Percentiles rank a stretch among this genome's conserved stretches.
Conservation (phyloP, 2,113 vertebrate genomes). For the Diglossa brunneiventris region DNA sequence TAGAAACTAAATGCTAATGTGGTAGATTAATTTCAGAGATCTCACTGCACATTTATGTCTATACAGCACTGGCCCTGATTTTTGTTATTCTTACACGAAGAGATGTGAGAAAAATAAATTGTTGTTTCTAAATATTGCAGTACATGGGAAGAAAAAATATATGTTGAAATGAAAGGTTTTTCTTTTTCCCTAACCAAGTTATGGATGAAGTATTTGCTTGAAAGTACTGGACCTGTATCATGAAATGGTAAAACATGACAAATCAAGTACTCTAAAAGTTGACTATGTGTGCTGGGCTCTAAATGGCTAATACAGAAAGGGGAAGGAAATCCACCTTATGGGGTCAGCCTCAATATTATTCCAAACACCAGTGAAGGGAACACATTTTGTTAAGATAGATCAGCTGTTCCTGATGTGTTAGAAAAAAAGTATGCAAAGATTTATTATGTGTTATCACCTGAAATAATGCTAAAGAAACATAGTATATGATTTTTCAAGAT, state of each 20-base stretch:
- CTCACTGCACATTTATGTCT: background rate
- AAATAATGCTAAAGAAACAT: background rate
- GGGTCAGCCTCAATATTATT: background rate
- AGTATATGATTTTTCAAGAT: background rate
- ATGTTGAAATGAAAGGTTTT: background rate
- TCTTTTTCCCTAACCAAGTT: background rate
- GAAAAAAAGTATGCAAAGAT: accelerated
- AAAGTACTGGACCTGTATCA: background rate
- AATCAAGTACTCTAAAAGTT: background rate
- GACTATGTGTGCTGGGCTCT: accelerated
- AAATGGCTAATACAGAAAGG: background rate
- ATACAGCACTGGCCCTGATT: background rate
- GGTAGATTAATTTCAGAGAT: background rate
- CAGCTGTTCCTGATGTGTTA: background rate
- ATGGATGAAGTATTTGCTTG: background rate
- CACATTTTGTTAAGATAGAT: background rate
- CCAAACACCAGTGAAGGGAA: background rate
- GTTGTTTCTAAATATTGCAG: background rate
- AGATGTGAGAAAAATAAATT: background rate
- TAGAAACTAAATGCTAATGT: background rate
- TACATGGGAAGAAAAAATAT: background rate
- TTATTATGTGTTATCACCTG: background rate
- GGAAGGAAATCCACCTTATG: background rate
- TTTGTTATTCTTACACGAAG: background rate
- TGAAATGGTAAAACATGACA: background rate